Evolutionary conservation across 2,113 vertebrate species (phyloP).

Genomic region (Zosterops hypoxanthus): DNA sequence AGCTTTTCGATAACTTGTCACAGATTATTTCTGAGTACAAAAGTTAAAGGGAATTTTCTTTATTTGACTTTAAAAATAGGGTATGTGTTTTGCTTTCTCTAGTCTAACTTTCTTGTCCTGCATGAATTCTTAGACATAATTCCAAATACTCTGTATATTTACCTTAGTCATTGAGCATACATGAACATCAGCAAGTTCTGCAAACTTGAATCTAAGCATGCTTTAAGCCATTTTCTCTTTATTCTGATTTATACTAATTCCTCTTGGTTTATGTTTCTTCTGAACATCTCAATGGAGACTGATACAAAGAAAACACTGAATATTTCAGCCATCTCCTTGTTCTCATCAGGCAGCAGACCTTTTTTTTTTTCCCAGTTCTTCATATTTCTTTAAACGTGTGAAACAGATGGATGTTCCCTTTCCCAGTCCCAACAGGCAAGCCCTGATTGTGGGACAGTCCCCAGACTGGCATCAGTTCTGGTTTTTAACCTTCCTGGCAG

Average conservation of each 20-base stretch:
- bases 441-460: background rate
- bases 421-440: background rate
- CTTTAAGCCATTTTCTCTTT: background rate
- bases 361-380: background rate
- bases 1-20: background rate
- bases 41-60: background rate
- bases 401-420: rapidly evolving
- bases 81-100: background rate
- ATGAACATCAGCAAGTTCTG: background rate
- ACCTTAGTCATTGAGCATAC: background rate
- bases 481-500: background rate
- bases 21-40: background rate
- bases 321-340: background rate
- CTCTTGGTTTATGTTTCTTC: background rate
- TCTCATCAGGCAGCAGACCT: background rate
- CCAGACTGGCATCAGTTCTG: background rate
- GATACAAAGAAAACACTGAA: background rate
- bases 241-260: background rate
- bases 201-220: background rate
- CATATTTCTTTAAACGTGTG: background rate
- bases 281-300: background rate
- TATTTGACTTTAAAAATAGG: background rate
- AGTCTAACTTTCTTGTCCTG: background rate
- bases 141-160: background rate
- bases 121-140: background rate